Evolutionary conservation across 2,888 invertebrate genomes (phyloP), one percentile per base, ranked within the genome.

Genomic region (Zele albiditarsus): DNA sequence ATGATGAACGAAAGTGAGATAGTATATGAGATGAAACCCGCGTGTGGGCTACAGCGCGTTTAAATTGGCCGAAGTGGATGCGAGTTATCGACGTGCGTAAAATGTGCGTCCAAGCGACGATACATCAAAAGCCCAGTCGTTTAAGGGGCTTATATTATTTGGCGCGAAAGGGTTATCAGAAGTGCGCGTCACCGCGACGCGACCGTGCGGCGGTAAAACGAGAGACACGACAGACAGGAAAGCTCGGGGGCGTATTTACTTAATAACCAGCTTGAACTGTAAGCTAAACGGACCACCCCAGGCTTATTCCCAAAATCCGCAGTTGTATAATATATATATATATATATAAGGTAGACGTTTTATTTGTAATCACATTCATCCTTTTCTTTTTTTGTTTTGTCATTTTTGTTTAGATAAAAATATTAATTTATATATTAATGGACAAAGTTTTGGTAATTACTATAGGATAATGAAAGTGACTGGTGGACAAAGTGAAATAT

Each of bases 121-220:
- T 85, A 87, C 85, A 88, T 88, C 88, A 88, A 88, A 88, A 84
- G 87, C 82, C 78, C 53, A 20, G 74, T 81, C 85, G 84, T 84
- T 87, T 86, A 84, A 86, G 86, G 84, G 86, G 82, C 81, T 84
- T 82, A 83, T 84, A 87, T 88, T 87, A 87, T 87, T 86, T 82
- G 84, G 80, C 84, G 80, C 82, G 79, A 86, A 87, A 86, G 88
- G 88, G 87, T 88, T 88, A 85, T 85, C 86, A 82, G 80, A 70
- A 6, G 4, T 79, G 71, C 68, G 53, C 71, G 72, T 77, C 74
- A 74, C 78, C 79, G 80, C 80, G 80, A 79, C 74, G 65, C 67
- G 60, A 53, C 10, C 65, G 69, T 69, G 70, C 57, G 23, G 23
- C 53, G 53, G 53, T 10, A 6, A 20, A 20, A 20, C 23, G 53